Base-by-base conservation (phyloP, 2,113 vertebrate species). In the Coreoperca whiteheadi region DNA sequence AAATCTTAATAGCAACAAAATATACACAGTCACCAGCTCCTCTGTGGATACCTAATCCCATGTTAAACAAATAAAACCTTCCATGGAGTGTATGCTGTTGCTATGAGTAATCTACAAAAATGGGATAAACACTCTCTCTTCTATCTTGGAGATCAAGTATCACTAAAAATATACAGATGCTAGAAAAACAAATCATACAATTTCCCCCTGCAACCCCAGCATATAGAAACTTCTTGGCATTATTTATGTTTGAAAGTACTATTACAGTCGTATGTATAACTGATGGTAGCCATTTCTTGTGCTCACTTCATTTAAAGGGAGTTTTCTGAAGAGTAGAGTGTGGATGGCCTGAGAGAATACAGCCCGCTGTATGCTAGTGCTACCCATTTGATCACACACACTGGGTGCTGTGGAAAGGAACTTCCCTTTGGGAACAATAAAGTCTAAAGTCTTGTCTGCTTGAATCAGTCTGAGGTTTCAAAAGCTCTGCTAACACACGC, bases 11-110 rank as follows among this genome's bases (percentile, higher is more conserved):
- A 51, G 82, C 81, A 86, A 85, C 79, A 66, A 91, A 91, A 91
- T 89, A 88, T 76, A 92, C 86, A 88, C 85, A 74, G 61, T 79
- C 80, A 25, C 73, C 75, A 74, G 14, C 37, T 85, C 87, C 72
- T 72, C 76, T 83, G 83, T 78, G 80, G 90, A 92, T 82, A 90
- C 87, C 76, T 91, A 90, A 93, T 93, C 76, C 89, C 32, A 88
- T 85, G 89, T 92, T 78, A 91, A 93, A 94, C 90, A 94, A 94
- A 92, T 82, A 84, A 50, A 93, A 71, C 72, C 82, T 72, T 81
- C 85, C 16, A 65, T 1, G 0, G 39, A 56, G 61, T 60, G 53
- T 73, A 61, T 23, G 60, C 37, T 71, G 63, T 80, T 85, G 65
- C 86, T 25, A 53, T 76, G 91, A 84, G 41, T 84, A 77, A 90